Conservation (phyloP, 2,797 vertebrate species). For the Gastrophryne carolinensis region DNA sequence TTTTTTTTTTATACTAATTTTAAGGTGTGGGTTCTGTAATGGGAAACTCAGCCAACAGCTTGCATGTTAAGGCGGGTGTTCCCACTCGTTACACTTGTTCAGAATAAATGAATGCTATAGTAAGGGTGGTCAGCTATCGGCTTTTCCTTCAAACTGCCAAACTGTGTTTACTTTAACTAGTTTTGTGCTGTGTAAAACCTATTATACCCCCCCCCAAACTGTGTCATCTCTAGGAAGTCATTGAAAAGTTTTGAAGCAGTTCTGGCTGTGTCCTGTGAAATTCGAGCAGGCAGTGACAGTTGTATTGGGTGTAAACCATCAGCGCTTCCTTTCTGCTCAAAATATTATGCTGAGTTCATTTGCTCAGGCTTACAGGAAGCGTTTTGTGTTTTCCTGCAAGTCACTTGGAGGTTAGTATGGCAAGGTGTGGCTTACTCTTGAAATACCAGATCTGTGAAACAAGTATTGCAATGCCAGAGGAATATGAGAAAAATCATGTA, state of each 20-base stretch:
- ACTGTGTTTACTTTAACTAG: too few relatives aligned
- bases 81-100: too few relatives aligned
- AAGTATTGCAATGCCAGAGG: neutral
- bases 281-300: neutral
- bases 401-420: conserved; percentile 37
- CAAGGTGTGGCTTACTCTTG: conserved; percentile 7
- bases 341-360: conserved; percentile 19
- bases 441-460: neutral
- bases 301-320: conserved; percentile 16
- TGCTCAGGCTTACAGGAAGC: conserved; percentile 28
- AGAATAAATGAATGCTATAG: too few relatives aligned
- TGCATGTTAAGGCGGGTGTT: conserved; percentile 33
- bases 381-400: conserved; percentile 38
- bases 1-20: conserved; percentile 8
- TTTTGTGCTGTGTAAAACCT: too few relatives aligned
- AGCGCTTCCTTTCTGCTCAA: conserved; percentile 27
- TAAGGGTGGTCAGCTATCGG: too few relatives aligned
- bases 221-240: too few relatives aligned
- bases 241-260: neutral
- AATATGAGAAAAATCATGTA: neutral
- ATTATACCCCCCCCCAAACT: too few relatives aligned
- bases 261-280: neutral
- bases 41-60: conserved; percentile 6
- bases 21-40: conserved; percentile 26
- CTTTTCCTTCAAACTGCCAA: too few relatives aligned